Percentiles rank a stretch among this genome's conserved stretches.
Evolutionary conservation across 2,113 vertebrate species (phyloP).

Genomic region (Tenebrosternarchus preto): DNA sequence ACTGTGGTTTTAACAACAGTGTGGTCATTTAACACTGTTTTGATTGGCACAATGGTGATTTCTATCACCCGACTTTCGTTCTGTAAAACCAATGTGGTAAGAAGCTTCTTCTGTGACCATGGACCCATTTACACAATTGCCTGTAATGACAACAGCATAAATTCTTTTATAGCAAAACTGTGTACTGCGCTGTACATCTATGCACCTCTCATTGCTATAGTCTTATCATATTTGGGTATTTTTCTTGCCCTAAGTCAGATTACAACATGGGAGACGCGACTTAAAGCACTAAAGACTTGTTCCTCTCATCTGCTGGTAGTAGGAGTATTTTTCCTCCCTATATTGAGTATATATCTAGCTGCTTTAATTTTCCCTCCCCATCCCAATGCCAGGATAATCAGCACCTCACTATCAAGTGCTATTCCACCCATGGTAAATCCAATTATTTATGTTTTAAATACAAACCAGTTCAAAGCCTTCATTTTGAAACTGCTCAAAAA

Average conservation of each 20-base stretch:
- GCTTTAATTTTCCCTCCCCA: background rate
- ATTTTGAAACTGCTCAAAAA: constrained; percentile 34
- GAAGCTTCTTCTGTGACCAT: constrained; percentile 71
- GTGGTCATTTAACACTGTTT: constrained; percentile 55
- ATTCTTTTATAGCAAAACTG: background rate
- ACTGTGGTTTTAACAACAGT: constrained; percentile 49
- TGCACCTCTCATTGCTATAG: constrained; percentile 44
- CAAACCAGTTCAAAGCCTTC: constrained; percentile 5
- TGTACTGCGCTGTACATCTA: constrained; percentile 13
- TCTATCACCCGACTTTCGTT: constrained; percentile 67
- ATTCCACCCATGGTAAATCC: constrained; percentile 39
- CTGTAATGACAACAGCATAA: constrained; percentile 63
- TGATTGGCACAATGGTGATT: background rate
- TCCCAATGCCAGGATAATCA: constrained; percentile 48
- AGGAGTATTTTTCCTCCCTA: constrained; percentile 55
- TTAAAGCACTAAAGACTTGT: constrained; percentile 65
- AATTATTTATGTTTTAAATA: constrained; percentile 29
- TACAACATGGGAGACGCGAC: constrained; percentile 48
- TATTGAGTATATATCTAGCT: constrained; percentile 5
- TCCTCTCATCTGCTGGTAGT: constrained; percentile 64
- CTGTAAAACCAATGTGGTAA: constrained; percentile 65
- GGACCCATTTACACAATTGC: constrained; percentile 60
- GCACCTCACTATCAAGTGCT: constrained; percentile 28
- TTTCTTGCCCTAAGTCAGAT: constrained; percentile 52
- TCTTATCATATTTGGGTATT: constrained; percentile 44